A percentile compares a stretch with the other conserved stretches of the same genome.
Evolutionary conservation across 2,797 vertebrate species (phyloP).

Genomic region (Chelonia mydas): DNA sequence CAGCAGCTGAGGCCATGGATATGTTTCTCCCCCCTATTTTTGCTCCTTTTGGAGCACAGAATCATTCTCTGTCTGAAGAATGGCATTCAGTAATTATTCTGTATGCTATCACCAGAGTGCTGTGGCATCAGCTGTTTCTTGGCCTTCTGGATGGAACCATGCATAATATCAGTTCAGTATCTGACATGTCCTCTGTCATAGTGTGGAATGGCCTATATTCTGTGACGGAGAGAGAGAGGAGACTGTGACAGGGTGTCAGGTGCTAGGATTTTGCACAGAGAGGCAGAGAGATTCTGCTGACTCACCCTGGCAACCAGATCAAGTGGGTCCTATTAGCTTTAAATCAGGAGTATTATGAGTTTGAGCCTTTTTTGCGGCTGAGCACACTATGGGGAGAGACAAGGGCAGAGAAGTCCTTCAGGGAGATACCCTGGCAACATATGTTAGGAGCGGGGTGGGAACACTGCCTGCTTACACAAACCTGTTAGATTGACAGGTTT

Average conservation of each 20-base stretch:
- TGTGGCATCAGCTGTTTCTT: not conserved
- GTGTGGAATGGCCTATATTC: not conserved
- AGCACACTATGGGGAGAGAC: not conserved
- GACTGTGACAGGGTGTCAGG: not conserved
- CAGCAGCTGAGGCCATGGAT: not conserved
- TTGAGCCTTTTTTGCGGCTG: not conserved
- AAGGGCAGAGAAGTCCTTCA: not conserved
- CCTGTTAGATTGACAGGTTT: accelerated
- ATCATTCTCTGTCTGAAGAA: not conserved
- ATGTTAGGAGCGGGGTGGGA: not conserved
- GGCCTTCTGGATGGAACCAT: not conserved
- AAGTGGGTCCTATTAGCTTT: not conserved
- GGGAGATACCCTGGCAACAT: not conserved
- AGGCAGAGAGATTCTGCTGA: not conserved
- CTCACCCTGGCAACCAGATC: not conserved
- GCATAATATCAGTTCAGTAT: not conserved
- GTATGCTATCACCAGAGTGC: not conserved
- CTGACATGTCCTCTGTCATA: not conserved
- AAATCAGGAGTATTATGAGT: not conserved
- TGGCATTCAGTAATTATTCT: not conserved
- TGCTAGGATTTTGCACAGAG: not conserved
- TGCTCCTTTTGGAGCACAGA: not conserved
- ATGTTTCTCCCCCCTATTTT: not conserved
- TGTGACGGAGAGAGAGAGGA: not conserved
- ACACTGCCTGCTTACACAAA: not conserved